Base-by-base conservation (phyloP, 37 sponge, comb jelly and placozoan species). In the Beroe ovata region DNA sequence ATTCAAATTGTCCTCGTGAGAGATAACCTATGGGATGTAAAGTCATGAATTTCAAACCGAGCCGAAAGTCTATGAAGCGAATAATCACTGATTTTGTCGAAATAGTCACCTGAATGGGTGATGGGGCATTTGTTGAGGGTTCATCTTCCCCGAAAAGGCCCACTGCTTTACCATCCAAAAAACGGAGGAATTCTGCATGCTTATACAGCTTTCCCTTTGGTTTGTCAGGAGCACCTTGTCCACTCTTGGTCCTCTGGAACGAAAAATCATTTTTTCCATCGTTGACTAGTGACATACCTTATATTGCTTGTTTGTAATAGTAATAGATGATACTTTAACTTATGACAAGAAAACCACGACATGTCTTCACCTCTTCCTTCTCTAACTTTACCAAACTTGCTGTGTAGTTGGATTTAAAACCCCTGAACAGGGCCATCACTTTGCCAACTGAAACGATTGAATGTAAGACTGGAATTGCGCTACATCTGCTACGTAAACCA, bases 361-460 rank as follows among this genome's bases (percentile, higher is more conserved):
- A 58, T 11, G 16, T 58, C 16, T 11, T 58, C 16, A 58, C 59
- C 16, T 16, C 16, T 58, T 58, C 16, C 59, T 58, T 11, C 59
- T 58, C 59, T 16, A 58, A 11, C 16, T 58, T 58, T 11, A 11
- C 16, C 16, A 58, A 16, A 11, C 59, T 19, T 58, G 11, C 16
- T 19, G 59, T 16, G 16, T 58, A 58, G 59, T 58, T 58, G 16
- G 11, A 16, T 58, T 58, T 58, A 25, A 26, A 61, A 16, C n/a
- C n/a, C 21, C 63, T 61, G 63, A 61, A 61, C 8, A 25, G 22
- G 28, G 26, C 63, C 63, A 61, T 61, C 3, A 61, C 63, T 26
- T 20, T 61, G 4, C 63, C 63, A 61, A 61, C 63, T 61, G 63
- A 61, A 16, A 61, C n/a, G n/a, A n/a, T n/a, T n/a, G n/a, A n/a